Evolutionary conservation across 2,888 invertebrate genomes (phyloP), one percentile per base, ranked within the genome.

Genomic region (Drosophila prostipennis): DNA sequence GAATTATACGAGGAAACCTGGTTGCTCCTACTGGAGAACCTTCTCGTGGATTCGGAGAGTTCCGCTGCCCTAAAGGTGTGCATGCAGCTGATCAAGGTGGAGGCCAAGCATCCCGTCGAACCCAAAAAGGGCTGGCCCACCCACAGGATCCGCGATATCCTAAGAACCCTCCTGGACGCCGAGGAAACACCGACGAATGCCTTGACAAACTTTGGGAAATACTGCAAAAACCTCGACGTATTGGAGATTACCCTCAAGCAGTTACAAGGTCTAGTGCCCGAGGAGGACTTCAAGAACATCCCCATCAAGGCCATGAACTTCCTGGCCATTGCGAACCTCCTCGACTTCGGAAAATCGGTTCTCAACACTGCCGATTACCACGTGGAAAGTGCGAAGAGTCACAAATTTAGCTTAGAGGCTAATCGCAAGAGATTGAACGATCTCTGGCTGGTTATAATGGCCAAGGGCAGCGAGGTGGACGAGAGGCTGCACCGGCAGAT

Each of bases 401-500:
- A 42, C 45, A 19, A 48, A 14, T 75, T 89, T 8, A 55, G 93
- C 11, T 95, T 94, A 92, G 95, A 95, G 89, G 80, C 90, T 13
- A 92, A 93, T 1, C 92, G 92, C 48, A 92, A 94, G 75, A 93
- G 93, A 78, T 93, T 96, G 29, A 96, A 96, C 91, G 94, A 94
- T 82, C 94, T 95, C 63, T 97, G 97, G 97, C 93, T 94, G 71
- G 94, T 94, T 37, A 68, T 79, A 2, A 73, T 79, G 39, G 16
- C 95, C 95, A 95, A 52, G 6, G 59, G 78, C 45, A 72, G 74
- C 23, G 94, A 95, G 77, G 93, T 96, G 77, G 94, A 95, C 29
- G 91, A 92, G n/a, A 92, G 93, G 43, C 94, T 94, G 3, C 97
- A 97, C 88, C 96, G 96, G 61, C 95, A 96, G 79, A 94, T 98